Evolutionary conservation across 2,113 vertebrate genomes (phyloP), one percentile per base, ranked within the genome.

Genomic region (Gnathonemus longibarbis): DNA sequence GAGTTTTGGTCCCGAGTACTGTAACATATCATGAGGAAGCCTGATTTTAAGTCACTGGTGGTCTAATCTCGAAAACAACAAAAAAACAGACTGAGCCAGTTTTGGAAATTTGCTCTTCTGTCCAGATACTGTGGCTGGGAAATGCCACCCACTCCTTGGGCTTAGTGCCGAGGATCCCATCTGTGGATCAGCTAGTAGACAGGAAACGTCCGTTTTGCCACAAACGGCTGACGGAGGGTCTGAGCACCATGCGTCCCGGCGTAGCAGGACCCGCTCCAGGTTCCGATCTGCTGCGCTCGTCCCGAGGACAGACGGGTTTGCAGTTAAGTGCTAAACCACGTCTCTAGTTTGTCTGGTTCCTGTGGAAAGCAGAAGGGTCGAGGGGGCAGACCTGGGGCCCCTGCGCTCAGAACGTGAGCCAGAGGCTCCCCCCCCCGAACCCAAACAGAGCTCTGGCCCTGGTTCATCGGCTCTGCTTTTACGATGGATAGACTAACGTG

Each of bases 261-360:
- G 70, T 77, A 39, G 27, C 9, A 24, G 90, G 87, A 92, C 89
- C 90, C 88, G 13, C 35, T 92, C 91, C 89, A 91, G 49, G 49
- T 86, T 87, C 86, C 86, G 66, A 56, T 91, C 89, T 24, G 87
- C 42, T 31, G 17, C 45, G 21, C 53, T 80, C 39, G 10, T 31
- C 52, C 39, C 42, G 17, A 19, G 86, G 91, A 93, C 94, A 95
- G 94, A 94, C 95, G 93, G 92, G 91, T 92, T 94, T 93, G 89
- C 50, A 89, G 95, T 95, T 92, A 94, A 87, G 49, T 90, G 86
- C 39, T 50, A 77, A 87, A 93, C 4, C 39, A 56, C 89, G 92
- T 90, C 92, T 87, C 89, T 93, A 93, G 86, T 90, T 84, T 90
- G 86, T 90, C 70, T 88, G 77, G 48, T 88, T 90, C 88, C 89